Evolutionary conservation across 2,888 invertebrate genomes (phyloP).

Genomic region (Pterostichus madidus): DNA sequence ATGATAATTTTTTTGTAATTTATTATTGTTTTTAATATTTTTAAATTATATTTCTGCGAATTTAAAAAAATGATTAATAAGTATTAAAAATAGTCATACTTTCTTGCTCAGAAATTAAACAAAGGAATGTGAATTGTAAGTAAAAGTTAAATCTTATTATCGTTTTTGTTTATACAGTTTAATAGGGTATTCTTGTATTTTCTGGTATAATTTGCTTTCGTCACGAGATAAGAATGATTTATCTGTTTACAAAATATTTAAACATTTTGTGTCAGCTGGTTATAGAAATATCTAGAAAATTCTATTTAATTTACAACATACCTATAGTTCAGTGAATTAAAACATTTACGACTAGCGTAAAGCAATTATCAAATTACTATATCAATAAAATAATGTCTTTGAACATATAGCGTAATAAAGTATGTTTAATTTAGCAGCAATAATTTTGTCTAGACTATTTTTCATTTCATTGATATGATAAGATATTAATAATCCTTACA

Average conservation of each 20-base stretch:
- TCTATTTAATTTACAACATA: neutral
- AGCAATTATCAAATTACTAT: neutral
- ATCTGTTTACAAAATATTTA: conserved; percentile 6
- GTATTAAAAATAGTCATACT: too few species aligned
- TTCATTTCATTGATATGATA: neutral
- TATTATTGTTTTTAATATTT: too few species aligned
- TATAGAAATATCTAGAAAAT: neutral
- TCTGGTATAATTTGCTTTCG: conserved; percentile 11
- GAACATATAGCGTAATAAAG: neutral
- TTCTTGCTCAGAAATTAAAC: too few species aligned
- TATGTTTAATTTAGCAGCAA: neutral
- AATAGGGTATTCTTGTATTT: neutral
- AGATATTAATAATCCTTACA: neutral
- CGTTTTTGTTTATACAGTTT: neutral
- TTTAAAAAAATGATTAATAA: too few species aligned
- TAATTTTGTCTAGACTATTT: conserved; percentile 4
- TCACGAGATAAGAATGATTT: conserved; percentile 22
- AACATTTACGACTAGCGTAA: neutral
- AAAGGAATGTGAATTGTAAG: too few species aligned
- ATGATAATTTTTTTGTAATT: too few species aligned
- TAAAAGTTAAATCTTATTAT: neutral
- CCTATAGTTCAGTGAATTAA: neutral
- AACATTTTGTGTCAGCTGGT: neutral
- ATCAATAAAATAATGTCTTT: neutral
- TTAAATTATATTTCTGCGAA: too few species aligned